Evolutionary conservation across 1,140 invertebrate genomes (phyloP).

Genomic region (Cyrtorhinus lividipennis): DNA sequence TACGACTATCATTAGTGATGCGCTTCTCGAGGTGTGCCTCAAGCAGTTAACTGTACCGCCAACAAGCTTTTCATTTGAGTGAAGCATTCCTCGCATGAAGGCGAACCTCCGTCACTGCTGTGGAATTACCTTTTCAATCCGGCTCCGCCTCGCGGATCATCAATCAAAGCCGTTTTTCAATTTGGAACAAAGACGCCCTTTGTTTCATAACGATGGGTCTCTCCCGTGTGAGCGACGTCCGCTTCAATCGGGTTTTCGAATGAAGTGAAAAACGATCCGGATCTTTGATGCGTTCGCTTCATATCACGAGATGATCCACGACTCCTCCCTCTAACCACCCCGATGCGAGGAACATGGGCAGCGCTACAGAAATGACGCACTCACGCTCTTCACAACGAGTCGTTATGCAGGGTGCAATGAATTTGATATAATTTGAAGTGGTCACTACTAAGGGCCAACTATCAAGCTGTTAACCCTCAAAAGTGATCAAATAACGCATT

Average conservation of each 20-base stretch:
- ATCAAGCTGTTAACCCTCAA: too few relatives aligned
- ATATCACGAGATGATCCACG: too few relatives aligned
- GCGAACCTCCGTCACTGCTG: background rate
- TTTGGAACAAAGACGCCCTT: background rate
- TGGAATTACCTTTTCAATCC: background rate
- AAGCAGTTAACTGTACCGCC: conserved; percentile 9
- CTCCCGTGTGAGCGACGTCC: background rate
- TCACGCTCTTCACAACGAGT: too few relatives aligned
- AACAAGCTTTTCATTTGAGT: conserved; percentile 1
- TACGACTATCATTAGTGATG: background rate
- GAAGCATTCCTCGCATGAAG: background rate
- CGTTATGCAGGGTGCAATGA: too few relatives aligned
- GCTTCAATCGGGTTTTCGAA: background rate
- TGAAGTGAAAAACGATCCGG: too few relatives aligned
- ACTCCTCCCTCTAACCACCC: too few relatives aligned
- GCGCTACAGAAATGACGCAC: too few relatives aligned
- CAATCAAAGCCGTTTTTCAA: background rate
- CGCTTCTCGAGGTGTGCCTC: background rate
- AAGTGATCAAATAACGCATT: too few relatives aligned
- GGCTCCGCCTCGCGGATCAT: background rate
- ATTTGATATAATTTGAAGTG: too few relatives aligned
- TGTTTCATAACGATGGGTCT: background rate
- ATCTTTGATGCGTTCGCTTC: too few relatives aligned
- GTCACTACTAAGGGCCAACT: too few relatives aligned
- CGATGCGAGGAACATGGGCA: too few relatives aligned